phyloP scores from a whole-genome alignment of 2,888 invertebrate species.

The Polymixis flavicincta region DNA sequence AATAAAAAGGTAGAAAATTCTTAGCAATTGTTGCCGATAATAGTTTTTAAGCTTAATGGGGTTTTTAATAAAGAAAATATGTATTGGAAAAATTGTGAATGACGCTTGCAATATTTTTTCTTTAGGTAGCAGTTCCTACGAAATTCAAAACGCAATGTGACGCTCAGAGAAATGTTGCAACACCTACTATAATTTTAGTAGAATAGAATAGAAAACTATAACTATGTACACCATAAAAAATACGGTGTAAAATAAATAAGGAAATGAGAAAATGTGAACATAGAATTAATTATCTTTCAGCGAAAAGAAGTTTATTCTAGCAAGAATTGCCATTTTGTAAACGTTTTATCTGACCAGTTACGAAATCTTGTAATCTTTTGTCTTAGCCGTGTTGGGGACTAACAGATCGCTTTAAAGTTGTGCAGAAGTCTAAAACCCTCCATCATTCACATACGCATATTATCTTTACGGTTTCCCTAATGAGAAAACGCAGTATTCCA shows the following conservation, averaged over 20 bases:
- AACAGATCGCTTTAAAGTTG: neutral
- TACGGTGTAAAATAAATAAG: too few relatives aligned
- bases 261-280: too few relatives aligned
- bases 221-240: too few relatives aligned
- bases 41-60: slow-evolving; percentile 11
- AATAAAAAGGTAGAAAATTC: slow-evolving; percentile 13
- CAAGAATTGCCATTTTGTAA: too few relatives aligned
- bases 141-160: slow-evolving; percentile 15
- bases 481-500: neutral
- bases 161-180: slow-evolving; percentile 9
- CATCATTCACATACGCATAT: neutral
- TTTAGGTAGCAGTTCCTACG: slow-evolving; percentile 2
- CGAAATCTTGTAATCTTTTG: too few relatives aligned
- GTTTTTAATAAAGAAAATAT: slow-evolving; percentile 12
- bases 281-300: neutral
- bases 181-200: neutral
- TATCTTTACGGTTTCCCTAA: neutral
- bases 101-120: neutral
- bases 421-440: neutral
- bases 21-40: slow-evolving; percentile 28
- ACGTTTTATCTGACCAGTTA: neutral
- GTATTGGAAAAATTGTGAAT: neutral
- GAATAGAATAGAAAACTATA: too few relatives aligned
- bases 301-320: neutral
- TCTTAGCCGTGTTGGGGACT: neutral